Percentiles rank a stretch among this genome's conserved stretches.
Evolutionary conservation across 2,113 vertebrate genomes (phyloP).

Genomic region (Philantomba maxwellii): DNA sequence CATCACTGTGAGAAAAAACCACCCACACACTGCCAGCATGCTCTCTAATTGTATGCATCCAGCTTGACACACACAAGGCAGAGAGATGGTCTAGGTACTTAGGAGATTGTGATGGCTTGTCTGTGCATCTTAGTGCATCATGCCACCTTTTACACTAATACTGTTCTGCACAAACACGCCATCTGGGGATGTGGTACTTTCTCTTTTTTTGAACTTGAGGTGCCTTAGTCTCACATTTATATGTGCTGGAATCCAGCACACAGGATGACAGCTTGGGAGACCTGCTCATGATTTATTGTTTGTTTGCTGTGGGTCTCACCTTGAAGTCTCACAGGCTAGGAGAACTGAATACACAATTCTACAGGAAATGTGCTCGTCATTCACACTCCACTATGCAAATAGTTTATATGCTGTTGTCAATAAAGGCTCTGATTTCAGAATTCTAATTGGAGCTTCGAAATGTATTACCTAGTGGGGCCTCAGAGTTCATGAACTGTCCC

Average conservation of each 20-base stretch:
- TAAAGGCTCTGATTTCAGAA: background rate
- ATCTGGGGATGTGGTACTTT: too few relatives aligned
- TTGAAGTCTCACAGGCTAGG: background rate
- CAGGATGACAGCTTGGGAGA: accelerated
- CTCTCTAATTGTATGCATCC: too few relatives aligned
- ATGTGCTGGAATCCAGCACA: accelerated
- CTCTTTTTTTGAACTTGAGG: background rate
- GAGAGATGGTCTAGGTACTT: accelerated
- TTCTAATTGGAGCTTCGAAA: background rate
- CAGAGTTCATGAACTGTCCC: too few relatives aligned
- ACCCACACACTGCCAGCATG: background rate
- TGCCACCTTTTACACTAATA: accelerated
- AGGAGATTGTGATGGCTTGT: accelerated
- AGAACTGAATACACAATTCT: accelerated
- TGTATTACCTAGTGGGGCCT: background rate
- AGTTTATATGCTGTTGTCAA: background rate
- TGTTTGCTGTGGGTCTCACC: background rate
- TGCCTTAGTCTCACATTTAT: background rate
- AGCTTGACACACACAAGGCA: background rate
- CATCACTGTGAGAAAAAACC: background rate
- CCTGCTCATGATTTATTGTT: accelerated
- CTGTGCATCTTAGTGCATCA: accelerated
- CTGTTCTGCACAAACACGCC: background rate
- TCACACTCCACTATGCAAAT: accelerated
- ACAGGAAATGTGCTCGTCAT: background rate